Evolutionary conservation across 2,113 vertebrate species (phyloP).

Genomic region (Columba livia): DNA sequence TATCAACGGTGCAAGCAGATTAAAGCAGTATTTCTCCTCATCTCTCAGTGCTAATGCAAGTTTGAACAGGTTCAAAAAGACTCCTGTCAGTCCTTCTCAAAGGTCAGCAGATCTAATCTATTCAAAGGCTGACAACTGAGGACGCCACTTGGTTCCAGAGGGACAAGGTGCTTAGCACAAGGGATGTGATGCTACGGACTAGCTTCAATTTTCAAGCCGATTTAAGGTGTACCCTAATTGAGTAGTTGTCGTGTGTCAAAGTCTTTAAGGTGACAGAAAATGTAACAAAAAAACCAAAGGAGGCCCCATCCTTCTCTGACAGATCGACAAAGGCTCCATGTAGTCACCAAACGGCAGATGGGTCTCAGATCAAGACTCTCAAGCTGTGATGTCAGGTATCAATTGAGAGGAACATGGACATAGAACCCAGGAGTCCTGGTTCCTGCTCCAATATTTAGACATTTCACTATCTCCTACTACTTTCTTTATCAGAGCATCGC

Average conservation of each 20-base stretch:
- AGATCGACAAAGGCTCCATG: neutral
- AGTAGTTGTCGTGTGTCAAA: neutral
- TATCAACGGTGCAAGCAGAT: neutral
- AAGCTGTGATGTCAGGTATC: neutral
- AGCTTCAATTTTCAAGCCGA: neutral
- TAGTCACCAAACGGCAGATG: neutral
- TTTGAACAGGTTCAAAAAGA: neutral
- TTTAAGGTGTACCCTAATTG: neutral
- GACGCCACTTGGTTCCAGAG: neutral
- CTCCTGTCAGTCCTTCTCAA: neutral
- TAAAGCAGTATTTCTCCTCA: neutral
- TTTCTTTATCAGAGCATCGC: neutral
- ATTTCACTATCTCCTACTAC: neutral
- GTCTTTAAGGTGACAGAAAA: neutral
- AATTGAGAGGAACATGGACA: neutral
- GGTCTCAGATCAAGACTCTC: neutral
- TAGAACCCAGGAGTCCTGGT: neutral
- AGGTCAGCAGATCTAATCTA: neutral
- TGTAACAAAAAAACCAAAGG: rapidly evolving
- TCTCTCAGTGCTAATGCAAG: neutral
- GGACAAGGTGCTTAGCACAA: neutral
- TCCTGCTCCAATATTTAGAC: neutral
- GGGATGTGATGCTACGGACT: neutral
- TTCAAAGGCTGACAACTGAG: neutral
- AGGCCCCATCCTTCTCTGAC: neutral